phyloP scores from a whole-genome alignment of 2,888 invertebrate genomes.

The Prostheceraeus crozeri region DNA sequence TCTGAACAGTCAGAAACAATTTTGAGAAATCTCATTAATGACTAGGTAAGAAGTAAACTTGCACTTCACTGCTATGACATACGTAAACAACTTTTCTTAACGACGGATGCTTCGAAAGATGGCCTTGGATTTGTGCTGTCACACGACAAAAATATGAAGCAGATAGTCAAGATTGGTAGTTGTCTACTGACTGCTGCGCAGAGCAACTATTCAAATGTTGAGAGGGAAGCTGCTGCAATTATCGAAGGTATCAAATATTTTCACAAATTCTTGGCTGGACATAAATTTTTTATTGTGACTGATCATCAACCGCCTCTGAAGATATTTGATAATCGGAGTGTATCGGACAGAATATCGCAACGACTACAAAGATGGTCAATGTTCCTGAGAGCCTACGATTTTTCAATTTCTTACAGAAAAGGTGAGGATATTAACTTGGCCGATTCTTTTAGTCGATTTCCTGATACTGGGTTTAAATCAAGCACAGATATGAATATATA shows the following conservation, averaged over 20 bases:
- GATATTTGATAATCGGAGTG: conserved; percentile 46
- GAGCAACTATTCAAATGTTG: neutral
- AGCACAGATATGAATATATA: too few species aligned
- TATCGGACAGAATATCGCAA: conserved; percentile 41
- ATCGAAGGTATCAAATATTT: too few species aligned
- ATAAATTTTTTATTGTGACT: conserved; percentile 50
- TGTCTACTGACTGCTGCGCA: neutral
- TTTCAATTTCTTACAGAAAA: conserved; percentile 43
- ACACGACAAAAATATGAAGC: conserved; percentile 16
- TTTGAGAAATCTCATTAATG: too few species aligned
- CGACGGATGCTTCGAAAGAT: conserved; percentile 26
- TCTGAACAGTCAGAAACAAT: too few species aligned
- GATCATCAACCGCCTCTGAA: conserved; percentile 51
- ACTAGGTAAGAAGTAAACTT: too few species aligned
- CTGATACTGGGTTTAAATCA: too few species aligned
- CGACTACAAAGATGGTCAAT: conserved; percentile 43
- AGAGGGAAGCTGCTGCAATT: too few species aligned
- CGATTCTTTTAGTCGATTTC: conserved; percentile 46
- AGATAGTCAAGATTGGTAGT: conserved; percentile 16
- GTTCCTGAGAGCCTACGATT: conserved; percentile 47
- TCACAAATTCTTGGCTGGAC: too few species aligned
- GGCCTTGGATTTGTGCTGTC: conserved; percentile 27
- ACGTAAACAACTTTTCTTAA: conserved; percentile 15
- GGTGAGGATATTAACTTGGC: conserved; percentile 44
- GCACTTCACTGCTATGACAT: conserved; percentile 15